Evolutionary conservation across 2,888 invertebrate genomes (phyloP), one percentile per base, ranked within the genome.

Genomic region (Sipha maydis): DNA sequence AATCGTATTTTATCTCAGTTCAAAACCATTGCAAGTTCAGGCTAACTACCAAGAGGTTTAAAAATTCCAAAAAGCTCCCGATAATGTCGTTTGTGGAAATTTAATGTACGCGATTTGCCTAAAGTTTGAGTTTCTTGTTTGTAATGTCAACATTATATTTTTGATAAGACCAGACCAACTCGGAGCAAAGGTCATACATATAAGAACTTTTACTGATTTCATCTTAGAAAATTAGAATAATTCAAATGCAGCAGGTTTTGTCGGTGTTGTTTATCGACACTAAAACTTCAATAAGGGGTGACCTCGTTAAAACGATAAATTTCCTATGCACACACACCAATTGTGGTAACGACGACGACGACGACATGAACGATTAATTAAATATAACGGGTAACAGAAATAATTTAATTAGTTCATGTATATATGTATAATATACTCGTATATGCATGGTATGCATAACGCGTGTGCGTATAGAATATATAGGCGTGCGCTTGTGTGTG

Each of bases 151-250:
- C 54, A 78, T 56, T 54, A 31, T 48, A 78, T 28, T 78, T 31
- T 78, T 54, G 54, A 78, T 78, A 78, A 78, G 78, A 56, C 54
- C 54, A 31, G 25, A 21, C 8, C 54, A 31, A 31, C 54, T 54
- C 31, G 78, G 3, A 28, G 11, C 78, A 31, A 21, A 54, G 19
- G 19, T 21, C 78, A 14, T 14, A 61, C 61, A 5, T 19, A 28
- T 31, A 21, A 78, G 78, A 54, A 78, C 78, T 78, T 78, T 78
- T 56, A 78, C 78, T 56, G 78, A 78, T 78, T 41, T 31, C 54
- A 78, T 78, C 78, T 78, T 21, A 21, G 21, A 11, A 56, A 78
- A 78, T 78, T 78, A 78, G 54, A 21, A 78, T 78, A 78, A 78
- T 78, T 78, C 78, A 78, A 54, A 78, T 25, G 78, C 78, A 78